Evolutionary conservation across 2,888 invertebrate species (phyloP).

Genomic region (Emmelina monodactyla): DNA sequence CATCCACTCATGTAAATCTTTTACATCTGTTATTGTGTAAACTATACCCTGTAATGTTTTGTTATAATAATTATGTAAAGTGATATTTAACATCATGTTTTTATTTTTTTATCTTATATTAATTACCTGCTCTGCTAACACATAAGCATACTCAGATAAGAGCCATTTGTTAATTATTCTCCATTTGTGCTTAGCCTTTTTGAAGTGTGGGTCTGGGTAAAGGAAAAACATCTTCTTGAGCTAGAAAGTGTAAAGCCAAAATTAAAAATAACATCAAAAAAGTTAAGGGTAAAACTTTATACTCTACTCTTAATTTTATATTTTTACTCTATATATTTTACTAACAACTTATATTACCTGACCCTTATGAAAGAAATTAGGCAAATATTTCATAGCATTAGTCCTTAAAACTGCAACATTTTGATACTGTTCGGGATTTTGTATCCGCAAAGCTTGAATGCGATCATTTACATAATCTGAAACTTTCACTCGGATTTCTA

Average conservation of each 20-base stretch:
- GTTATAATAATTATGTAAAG: neutral
- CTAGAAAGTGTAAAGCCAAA: constrained; percentile 69
- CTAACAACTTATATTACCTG: no score
- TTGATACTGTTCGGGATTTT: constrained; percentile 79
- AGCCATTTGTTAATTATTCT: constrained; percentile 93
- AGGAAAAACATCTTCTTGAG: constrained; percentile 97
- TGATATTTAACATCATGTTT: no score
- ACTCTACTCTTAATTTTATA: no score
- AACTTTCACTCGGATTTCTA: constrained; percentile 98
- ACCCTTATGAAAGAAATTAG: constrained; percentile 94
- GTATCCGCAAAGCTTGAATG: constrained; percentile 83
- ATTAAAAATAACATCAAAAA: neutral
- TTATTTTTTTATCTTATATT: no score
- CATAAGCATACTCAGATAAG: constrained; percentile 96
- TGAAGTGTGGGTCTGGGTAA: constrained; percentile 99
- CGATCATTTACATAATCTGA: constrained; percentile 97
- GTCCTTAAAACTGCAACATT: constrained; percentile 95
- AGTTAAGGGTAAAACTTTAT: no score
- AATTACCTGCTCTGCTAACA: constrained; percentile 81
- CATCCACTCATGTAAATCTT: constrained; percentile 98
- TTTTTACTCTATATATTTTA: no score
- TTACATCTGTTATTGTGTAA: constrained; percentile 98
- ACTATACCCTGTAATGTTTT: constrained; percentile 77
- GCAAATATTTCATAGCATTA: constrained; percentile 99
- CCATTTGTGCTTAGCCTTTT: constrained; percentile 99